Evolutionary conservation across 2,797 vertebrate species (phyloP).

Genomic region (Periophthalmus magnuspinnatus): DNA sequence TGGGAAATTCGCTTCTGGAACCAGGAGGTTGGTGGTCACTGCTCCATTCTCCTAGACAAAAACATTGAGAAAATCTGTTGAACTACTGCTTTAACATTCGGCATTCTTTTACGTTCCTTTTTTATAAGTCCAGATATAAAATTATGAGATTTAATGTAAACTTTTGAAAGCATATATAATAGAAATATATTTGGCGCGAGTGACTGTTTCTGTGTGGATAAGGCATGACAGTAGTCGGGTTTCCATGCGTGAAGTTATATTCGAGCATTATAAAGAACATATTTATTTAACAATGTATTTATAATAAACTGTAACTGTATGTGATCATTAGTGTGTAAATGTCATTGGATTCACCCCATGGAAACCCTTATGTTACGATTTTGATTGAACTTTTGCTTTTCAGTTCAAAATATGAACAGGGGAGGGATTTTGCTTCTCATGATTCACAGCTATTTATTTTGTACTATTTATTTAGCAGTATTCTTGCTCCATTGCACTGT

Average conservation of each 20-base stretch:
- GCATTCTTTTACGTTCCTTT: not conserved
- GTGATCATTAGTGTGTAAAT: conserved; percentile 7
- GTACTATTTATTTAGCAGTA: conserved; percentile 58
- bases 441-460: conserved; percentile 15
- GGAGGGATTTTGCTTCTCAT: conserved; percentile 17
- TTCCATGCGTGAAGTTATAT: not conserved
- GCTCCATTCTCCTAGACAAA: not conserved
- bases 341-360: conserved; percentile 8
- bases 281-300: conserved; percentile 11
- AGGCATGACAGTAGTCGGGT: conserved; percentile 22
- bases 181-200: conserved; percentile 20
- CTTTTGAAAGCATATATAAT: conserved; percentile 43
- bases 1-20: too few relatives aligned
- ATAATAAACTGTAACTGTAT: conserved; percentile 12
- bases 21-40: too few relatives aligned
- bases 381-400: not conserved
- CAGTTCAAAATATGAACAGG: conserved; percentile 44
- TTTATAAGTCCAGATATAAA: conserved; percentile 17
- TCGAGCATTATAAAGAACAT: not conserved
- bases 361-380: conserved; percentile 12
- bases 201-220: not conserved
- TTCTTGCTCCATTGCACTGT: conserved; percentile 33
- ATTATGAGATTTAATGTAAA: conserved; percentile 24
- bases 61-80: not conserved
- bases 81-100: conserved; percentile 13